Evolutionary conservation across 2,113 vertebrate species (phyloP).

Genomic region (Gymnogyps californianus): DNA sequence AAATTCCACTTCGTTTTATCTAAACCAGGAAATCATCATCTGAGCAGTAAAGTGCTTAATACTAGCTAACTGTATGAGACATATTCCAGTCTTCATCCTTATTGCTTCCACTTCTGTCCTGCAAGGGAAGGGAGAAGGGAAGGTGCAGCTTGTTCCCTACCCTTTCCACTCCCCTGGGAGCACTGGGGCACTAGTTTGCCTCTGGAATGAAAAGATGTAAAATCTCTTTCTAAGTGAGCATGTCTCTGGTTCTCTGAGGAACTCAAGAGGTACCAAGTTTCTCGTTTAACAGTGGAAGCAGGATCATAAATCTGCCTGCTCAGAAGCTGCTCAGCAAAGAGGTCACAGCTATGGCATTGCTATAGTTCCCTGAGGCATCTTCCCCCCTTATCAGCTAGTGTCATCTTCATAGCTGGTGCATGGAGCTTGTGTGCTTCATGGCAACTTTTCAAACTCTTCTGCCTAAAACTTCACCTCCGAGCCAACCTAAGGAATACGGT

Average conservation of each 20-base stretch:
- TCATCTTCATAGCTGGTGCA: neutral
- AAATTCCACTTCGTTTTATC: neutral
- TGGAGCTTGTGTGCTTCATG: neutral
- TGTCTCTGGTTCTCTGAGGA: neutral
- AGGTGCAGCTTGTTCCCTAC: neutral
- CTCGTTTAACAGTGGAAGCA: neutral
- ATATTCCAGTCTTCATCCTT: neutral
- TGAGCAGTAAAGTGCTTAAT: neutral
- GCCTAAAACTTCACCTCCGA: neutral
- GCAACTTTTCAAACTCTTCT: neutral
- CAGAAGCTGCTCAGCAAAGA: neutral
- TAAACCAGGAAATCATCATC: neutral
- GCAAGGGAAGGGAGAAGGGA: neutral
- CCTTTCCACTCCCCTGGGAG: neutral
- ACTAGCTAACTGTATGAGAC: neutral
- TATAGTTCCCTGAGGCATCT: neutral
- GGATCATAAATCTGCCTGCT: neutral
- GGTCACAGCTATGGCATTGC: neutral
- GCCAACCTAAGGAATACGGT: neutral
- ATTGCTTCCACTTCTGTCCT: neutral
- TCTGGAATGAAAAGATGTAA: neutral
- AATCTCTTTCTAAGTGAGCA: neutral
- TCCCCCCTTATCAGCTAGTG: neutral
- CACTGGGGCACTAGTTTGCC: neutral
- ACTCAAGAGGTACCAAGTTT: neutral